These are phyloP conservation scores for Emydoidea blandingii DNA, from an alignment of 2,797 vertebrate genomes.

Conservation along the genomic window DNA sequence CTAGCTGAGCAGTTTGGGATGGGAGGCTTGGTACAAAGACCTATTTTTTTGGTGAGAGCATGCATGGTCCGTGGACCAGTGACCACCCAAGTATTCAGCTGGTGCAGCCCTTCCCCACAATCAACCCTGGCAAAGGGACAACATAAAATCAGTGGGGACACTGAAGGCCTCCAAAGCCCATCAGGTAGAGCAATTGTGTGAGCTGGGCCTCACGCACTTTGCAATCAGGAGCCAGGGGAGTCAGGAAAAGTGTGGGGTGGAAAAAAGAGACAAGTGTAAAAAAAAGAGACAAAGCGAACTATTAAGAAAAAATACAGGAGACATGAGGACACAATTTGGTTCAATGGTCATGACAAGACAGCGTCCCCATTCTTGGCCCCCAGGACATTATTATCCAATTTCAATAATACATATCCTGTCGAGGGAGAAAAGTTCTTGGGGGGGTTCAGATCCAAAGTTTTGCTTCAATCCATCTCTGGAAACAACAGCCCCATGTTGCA, in stretches of 20 bases:
- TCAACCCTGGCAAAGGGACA: neutral
- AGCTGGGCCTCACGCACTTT: accelerated
- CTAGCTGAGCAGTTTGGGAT: neutral
- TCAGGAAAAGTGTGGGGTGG: accelerated
- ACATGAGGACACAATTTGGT: neutral
- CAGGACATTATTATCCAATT: neutral
- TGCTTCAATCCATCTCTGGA: neutral
- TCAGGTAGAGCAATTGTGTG: neutral
- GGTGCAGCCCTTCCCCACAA: neutral
- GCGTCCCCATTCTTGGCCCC: neutral
- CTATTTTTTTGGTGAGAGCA: neutral
- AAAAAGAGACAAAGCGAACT: neutral
- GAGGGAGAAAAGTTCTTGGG: neutral
- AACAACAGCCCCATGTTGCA: neutral
- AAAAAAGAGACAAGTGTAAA: neutral
- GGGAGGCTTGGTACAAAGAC: neutral
- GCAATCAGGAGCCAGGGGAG: neutral
- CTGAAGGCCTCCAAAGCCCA: neutral
- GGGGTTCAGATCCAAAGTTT: neutral
- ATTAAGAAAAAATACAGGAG: neutral
- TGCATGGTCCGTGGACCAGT: too few relatives aligned
- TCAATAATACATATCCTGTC: neutral
- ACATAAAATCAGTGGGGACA: neutral
- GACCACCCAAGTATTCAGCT: neutral
- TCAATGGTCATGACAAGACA: neutral